These are phyloP conservation scores for Polymixis lichenea DNA, from an alignment of 2,888 invertebrate species.

Conservation along the genomic window DNA sequence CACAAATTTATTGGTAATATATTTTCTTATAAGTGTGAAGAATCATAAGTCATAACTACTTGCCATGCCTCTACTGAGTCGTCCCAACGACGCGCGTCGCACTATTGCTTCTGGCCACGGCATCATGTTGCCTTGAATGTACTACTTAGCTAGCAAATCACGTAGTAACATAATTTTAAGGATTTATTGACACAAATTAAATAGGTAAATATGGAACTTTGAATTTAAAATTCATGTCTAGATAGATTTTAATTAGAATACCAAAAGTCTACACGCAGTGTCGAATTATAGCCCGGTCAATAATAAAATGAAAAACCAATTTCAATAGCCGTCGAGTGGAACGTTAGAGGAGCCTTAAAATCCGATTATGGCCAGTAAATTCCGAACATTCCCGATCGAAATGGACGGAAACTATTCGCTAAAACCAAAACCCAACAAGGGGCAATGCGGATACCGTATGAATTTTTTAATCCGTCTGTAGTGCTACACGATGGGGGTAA, in stretches of 20 bases:
- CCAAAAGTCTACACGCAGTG: background rate
- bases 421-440: background rate
- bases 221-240: background rate
- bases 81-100: background rate
- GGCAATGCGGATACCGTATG: background rate
- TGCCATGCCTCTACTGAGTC: background rate
- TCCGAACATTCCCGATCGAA: background rate
- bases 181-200: background rate
- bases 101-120: background rate
- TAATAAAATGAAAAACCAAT: conserved; percentile 20
- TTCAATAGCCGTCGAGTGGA: background rate
- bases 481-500: background rate
- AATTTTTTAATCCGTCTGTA: conserved; percentile 1
- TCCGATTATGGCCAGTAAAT: conserved; percentile 9
- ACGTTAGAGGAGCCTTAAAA: conserved; percentile 7
- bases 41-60: conserved; percentile 8
- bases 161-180: background rate
- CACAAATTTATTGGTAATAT: background rate
- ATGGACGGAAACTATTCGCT: background rate
- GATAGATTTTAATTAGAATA: background rate
- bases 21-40: background rate
- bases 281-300: background rate
- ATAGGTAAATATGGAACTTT: background rate
- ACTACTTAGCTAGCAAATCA: background rate
- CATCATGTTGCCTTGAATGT: background rate